Conservation (phyloP, 2,888 invertebrate species). For the Dimorphilus gyrociliatus region DNA sequence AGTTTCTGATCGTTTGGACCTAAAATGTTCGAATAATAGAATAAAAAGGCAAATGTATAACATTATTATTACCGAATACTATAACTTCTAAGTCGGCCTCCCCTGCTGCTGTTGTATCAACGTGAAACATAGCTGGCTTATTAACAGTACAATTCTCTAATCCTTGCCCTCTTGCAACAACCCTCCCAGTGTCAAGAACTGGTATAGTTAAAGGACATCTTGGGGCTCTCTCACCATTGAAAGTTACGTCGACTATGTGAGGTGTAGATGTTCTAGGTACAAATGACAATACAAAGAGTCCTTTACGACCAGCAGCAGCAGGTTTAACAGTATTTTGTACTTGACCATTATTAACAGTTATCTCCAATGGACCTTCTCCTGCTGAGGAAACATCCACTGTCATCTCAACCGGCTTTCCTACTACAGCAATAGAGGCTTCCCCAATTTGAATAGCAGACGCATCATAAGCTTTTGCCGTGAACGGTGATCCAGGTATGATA, state of each 20-base stretch:
- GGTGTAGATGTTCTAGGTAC: constrained; percentile 69
- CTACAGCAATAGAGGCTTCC: constrained; percentile 66
- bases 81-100: constrained; percentile 40
- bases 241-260: constrained; percentile 69
- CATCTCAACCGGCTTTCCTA: constrained; percentile 84
- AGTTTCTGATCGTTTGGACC: no score
- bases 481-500: constrained; percentile 72
- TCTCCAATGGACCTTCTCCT: constrained; percentile 96
- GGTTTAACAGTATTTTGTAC: constrained; percentile 66
- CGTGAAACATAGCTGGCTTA: constrained; percentile 37
- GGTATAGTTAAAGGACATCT: constrained; percentile 17
- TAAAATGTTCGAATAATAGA: no score
- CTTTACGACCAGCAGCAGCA: constrained; percentile 37
- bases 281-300: constrained; percentile 71
- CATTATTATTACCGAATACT: constrained; percentile 44
- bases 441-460: constrained; percentile 54
- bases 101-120: constrained; percentile 39
- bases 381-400: constrained; percentile 98
- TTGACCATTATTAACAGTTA: constrained; percentile 95
- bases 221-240: constrained; percentile 38
- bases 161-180: constrained; percentile 33
- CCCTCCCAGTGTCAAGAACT: constrained; percentile 16
- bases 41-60: no score
- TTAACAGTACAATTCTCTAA: constrained; percentile 38
- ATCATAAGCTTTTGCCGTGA: constrained; percentile 68